Evolutionary conservation across 1,140 invertebrate species (phyloP), one percentile per base, ranked within the genome.

Genomic region (Medauroidea extradentata): DNA sequence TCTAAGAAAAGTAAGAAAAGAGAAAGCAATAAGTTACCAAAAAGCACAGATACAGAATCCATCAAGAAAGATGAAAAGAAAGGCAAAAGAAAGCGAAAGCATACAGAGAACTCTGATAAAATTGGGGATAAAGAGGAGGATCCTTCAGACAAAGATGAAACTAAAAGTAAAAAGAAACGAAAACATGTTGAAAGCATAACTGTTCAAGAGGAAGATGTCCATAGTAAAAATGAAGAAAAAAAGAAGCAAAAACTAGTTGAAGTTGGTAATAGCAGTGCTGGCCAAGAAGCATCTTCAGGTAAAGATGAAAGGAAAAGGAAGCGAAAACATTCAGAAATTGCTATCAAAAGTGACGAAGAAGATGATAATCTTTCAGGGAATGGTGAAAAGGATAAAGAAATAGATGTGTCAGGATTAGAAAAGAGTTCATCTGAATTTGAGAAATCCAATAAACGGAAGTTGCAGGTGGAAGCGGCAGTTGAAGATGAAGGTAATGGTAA

Each of bases 401-500:
- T 34, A 7, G 29, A 34, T 11, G 29, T 34, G 29, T 4, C 11
- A 34, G 29, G 11, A 7, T 11, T 34, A 7, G 29, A 34, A 11
- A 34, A 34, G 29, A 34, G 29, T 11, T 34, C 29, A 34, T 11
- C 29, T 34, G 29, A 34, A 7, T 7, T 11, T 4, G 29, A 34
- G 29, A 34, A 11, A 7, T 14, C n/a, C 13, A 14, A 18, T 13
- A 18, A 59, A 24, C 60, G 67, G 51, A 58, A 27, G 29, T 53
- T 50, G 74, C 74, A 49, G 54, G 67, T 21, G 73, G 71, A 25
- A 23, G 50, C 11, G 29, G 23, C 9, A 51, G 53, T 56, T 23
- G 27, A 56, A 52, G 75, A 75, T 43, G 55, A 68, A 19, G 74
- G n/a, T 52, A 9, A n/a, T n/a, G n/a, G n/a, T n/a, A n/a, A n/a